Evolutionary conservation across 37 sponge, comb jelly and placozoan species (phyloP).

Genomic region (Aplysina aerophoba): DNA sequence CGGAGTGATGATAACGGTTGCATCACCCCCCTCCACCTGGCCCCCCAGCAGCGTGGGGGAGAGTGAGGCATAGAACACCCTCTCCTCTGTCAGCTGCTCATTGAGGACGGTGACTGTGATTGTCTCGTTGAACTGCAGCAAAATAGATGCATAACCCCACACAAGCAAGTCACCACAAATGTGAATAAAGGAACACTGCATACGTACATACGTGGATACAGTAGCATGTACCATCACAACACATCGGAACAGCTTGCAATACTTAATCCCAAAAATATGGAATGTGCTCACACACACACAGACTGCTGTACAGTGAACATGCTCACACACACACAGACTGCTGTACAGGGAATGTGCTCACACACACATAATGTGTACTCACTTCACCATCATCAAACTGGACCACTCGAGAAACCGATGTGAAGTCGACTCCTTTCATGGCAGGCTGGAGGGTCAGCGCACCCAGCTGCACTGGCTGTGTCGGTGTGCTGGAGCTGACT

Average conservation of each 20-base stretch:
- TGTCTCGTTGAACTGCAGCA: neutral
- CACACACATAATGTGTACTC: too few relatives aligned
- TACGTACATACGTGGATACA: too few relatives aligned
- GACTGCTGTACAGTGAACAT: too few relatives aligned
- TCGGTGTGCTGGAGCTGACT: slow-evolving; percentile 18
- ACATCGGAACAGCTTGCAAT: too few relatives aligned
- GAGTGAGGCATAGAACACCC: neutral
- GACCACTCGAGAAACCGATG: neutral
- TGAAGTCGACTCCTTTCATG: slow-evolving; percentile 43
- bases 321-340: too few relatives aligned
- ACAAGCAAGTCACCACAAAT: too few relatives aligned
- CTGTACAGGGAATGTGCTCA: too few relatives aligned
- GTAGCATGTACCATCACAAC: too few relatives aligned
- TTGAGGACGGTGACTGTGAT: neutral
- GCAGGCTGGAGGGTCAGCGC: slow-evolving; percentile 59
- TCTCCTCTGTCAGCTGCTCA: slow-evolving; percentile 9
- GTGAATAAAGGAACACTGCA: too few relatives aligned
- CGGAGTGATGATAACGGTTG: slow-evolving; percentile 28
- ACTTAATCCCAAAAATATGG: too few relatives aligned
- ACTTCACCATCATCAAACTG: slow-evolving; percentile 46
- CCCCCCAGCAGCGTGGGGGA: neutral
- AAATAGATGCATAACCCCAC: neutral
- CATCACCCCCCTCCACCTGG: neutral
- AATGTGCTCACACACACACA: too few relatives aligned
- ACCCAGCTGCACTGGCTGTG: slow-evolving; percentile 23